Conservation (phyloP, 2,797 vertebrate genomes). For the Epinephelus awoara region DNA sequence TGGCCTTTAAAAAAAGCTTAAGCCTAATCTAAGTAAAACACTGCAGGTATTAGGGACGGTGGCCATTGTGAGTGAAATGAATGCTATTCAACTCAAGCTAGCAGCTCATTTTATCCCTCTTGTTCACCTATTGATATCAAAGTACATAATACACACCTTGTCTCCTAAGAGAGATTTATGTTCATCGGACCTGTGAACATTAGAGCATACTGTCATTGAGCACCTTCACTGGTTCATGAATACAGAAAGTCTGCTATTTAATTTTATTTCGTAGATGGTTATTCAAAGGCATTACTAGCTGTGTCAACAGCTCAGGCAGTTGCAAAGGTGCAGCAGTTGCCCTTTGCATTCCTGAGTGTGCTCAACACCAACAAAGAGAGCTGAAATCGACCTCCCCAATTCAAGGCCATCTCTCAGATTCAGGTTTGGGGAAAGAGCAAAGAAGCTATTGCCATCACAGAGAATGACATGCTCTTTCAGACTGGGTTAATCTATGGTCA, state of each 20-base stretch:
- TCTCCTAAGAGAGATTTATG: constrained; percentile 72
- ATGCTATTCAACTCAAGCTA: constrained; percentile 78
- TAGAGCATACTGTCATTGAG: constrained; percentile 51
- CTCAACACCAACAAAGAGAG: constrained; percentile 59
- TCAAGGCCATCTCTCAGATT: constrained; percentile 70
- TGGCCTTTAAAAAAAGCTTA: constrained; percentile 84
- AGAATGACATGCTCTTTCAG: constrained; percentile 67
- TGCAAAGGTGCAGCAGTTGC: constrained; percentile 34
- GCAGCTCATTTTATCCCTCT: constrained; percentile 79
- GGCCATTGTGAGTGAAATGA: constrained; percentile 82
- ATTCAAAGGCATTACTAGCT: constrained; percentile 57
- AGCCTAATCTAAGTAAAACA: constrained; percentile 87
- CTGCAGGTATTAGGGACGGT: constrained; percentile 79
- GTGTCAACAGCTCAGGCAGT: constrained; percentile 54
- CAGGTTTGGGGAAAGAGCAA: constrained; percentile 67
- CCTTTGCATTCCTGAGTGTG: constrained; percentile 50
- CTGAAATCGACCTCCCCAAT: constrained; percentile 63
- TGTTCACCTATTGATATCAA: constrained; percentile 80
- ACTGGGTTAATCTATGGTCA: constrained; percentile 53
- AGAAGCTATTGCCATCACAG: constrained; percentile 63
- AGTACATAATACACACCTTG: constrained; percentile 70
- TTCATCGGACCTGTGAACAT: constrained; percentile 66
- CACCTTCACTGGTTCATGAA: constrained; percentile 56
- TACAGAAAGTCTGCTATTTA: constrained; percentile 59
- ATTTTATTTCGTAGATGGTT: constrained; percentile 64